Percentiles rank a stretch among this genome's conserved stretches.
phyloP scores from a whole-genome alignment of 2,888 invertebrate species.

The Globia sparganii region DNA sequence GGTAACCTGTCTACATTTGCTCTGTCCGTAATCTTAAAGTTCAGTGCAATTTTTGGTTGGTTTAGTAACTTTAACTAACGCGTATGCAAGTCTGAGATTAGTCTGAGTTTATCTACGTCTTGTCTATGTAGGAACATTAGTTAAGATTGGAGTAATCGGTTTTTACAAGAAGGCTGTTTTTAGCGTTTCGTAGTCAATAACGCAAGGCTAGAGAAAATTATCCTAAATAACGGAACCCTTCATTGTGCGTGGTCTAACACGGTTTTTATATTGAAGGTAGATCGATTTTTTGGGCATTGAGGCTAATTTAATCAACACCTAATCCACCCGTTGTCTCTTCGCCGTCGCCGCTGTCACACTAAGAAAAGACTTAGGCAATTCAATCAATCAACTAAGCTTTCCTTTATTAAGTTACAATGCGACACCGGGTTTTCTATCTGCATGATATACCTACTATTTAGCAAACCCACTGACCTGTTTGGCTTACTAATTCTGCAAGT shows the following conservation, averaged over 20 bases:
- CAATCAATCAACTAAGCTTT: conserved; percentile 5
- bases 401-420: background rate
- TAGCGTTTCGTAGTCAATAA: too few relatives aligned
- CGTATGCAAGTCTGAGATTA: too few relatives aligned
- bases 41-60: conserved; percentile 4
- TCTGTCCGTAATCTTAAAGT: conserved; percentile 34
- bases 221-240: too few relatives aligned
- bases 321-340: background rate
- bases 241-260: too few relatives aligned
- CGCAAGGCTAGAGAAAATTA: too few relatives aligned
- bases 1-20: conserved; percentile 30
- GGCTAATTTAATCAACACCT: background rate
- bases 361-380: background rate
- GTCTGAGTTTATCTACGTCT: background rate
- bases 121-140: background rate
- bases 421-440: background rate
- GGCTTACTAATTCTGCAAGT: background rate
- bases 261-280: background rate
- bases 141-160: background rate
- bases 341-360: background rate
- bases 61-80: background rate
- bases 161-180: background rate
- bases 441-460: background rate
- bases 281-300: background rate
- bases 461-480: background rate